Conservation (phyloP, 2,797 vertebrate genomes). For the Syndactyla subalaris region DNA sequence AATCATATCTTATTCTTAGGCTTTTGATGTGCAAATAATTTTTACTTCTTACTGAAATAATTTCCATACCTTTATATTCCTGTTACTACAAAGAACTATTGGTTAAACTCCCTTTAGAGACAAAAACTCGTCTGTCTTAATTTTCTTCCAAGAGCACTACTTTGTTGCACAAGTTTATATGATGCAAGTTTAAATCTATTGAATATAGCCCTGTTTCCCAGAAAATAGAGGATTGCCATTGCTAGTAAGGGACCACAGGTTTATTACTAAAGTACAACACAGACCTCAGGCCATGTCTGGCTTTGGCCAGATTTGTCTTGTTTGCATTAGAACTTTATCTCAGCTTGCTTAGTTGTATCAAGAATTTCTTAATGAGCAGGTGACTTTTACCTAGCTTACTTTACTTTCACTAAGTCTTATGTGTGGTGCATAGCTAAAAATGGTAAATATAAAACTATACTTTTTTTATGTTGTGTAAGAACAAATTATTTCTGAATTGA, state of each 20-base stretch:
- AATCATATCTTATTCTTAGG: background rate
- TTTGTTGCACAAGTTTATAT: background rate
- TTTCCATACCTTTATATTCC: background rate
- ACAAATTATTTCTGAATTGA: background rate
- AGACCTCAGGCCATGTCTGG: background rate
- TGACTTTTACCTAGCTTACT: background rate
- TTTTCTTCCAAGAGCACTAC: background rate
- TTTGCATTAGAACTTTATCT: background rate
- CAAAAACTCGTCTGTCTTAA: background rate
- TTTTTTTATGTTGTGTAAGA: background rate
- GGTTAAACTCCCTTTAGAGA: background rate
- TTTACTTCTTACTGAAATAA: background rate
- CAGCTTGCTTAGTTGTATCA: background rate
- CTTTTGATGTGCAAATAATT: constrained; percentile 55
- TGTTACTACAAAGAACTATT: background rate
- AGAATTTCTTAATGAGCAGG: background rate
- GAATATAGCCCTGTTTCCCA: background rate
- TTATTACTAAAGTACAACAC: background rate
- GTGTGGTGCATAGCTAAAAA: background rate
- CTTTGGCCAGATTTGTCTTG: background rate
- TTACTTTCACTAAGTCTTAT: background rate
- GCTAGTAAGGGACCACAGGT: background rate
- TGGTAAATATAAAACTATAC: background rate
- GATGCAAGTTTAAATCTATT: background rate
- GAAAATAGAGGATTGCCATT: background rate